Evolutionary conservation across 2,888 invertebrate species (phyloP).

Genomic region (Julus scanicus): DNA sequence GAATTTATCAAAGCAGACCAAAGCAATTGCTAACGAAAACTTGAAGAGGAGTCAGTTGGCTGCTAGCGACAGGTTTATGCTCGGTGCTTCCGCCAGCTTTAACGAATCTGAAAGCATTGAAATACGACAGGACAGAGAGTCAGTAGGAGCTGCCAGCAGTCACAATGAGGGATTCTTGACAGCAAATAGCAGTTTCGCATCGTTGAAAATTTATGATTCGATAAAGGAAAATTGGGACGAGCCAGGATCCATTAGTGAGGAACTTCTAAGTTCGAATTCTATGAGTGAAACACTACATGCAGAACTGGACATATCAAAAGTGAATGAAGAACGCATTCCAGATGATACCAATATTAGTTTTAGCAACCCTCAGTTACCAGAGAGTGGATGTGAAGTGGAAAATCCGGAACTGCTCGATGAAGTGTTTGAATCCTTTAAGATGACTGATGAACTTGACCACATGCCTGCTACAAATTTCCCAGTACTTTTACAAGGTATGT

Average conservation of each 20-base stretch:
- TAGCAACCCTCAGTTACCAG: neutral
- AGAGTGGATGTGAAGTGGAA: neutral
- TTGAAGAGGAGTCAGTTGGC: neutral
- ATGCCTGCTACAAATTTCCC: neutral
- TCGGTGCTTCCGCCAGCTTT: neutral
- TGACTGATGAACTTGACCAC: neutral
- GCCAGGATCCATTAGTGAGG: neutral
- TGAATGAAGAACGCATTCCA: neutral
- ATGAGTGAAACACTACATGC: neutral
- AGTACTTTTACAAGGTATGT: neutral
- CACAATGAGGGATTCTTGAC: slow-evolving; percentile 6
- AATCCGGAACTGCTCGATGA: neutral
- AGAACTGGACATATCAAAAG: neutral
- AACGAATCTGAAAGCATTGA: neutral
- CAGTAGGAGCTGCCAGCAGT: neutral
- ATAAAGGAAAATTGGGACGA: neutral
- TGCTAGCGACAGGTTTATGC: neutral
- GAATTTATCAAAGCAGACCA: neutral
- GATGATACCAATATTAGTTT: neutral
- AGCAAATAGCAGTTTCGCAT: neutral
- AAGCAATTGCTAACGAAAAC: slow-evolving; percentile 30
- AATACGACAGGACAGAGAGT: neutral
- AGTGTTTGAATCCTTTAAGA: slow-evolving; percentile 9
- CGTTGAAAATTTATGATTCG: neutral
- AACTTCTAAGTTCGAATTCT: neutral